These are phyloP conservation scores for Lingula anatina DNA, from an alignment of 2,888 invertebrate species.

Conservation along the genomic window DNA sequence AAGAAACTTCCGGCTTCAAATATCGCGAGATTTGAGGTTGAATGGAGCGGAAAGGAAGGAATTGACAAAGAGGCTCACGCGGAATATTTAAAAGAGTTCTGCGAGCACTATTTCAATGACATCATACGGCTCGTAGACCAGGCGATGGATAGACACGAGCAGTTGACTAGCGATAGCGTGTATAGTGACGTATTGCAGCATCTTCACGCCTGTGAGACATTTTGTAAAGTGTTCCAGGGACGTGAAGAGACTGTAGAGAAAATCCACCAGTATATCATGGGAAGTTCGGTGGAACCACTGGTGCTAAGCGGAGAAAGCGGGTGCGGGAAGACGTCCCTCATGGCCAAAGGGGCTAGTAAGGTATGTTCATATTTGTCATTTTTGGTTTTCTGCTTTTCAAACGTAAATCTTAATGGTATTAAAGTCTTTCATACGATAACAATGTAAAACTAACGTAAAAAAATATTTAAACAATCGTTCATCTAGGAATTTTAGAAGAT, in stretches of 20 bases:
- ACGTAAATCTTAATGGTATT: too few species aligned
- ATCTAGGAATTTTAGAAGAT: too few species aligned
- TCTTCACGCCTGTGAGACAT: constrained; percentile 90
- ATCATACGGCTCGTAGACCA: constrained; percentile 87
- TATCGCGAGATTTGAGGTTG: constrained; percentile 63
- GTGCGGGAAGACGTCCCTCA: constrained; percentile 93
- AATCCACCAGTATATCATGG: constrained; percentile 50
- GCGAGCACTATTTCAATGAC: constrained; percentile 67
- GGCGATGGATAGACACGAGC: constrained; percentile 93
- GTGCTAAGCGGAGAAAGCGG: constrained; percentile 94
- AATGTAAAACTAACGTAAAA: too few species aligned
- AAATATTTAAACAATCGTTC: too few species aligned
- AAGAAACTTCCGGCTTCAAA: constrained; percentile 43
- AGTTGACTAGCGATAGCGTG: constrained; percentile 62
- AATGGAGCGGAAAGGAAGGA: constrained; percentile 89
- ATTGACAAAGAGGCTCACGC: constrained; percentile 81
- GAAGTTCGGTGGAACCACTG: constrained; percentile 75
- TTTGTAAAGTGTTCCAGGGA: constrained; percentile 82
- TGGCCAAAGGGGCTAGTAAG: constrained; percentile 79
- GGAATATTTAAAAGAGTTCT: constrained; percentile 90
- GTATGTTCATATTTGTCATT: constrained; percentile 22
- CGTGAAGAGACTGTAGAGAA: constrained; percentile 72
- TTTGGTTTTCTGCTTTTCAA: too few species aligned
- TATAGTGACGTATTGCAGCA: constrained; percentile 61
- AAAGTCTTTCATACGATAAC: too few species aligned